phyloP scores from a whole-genome alignment of 2,113 vertebrate species.

The Pipra filicauda region DNA sequence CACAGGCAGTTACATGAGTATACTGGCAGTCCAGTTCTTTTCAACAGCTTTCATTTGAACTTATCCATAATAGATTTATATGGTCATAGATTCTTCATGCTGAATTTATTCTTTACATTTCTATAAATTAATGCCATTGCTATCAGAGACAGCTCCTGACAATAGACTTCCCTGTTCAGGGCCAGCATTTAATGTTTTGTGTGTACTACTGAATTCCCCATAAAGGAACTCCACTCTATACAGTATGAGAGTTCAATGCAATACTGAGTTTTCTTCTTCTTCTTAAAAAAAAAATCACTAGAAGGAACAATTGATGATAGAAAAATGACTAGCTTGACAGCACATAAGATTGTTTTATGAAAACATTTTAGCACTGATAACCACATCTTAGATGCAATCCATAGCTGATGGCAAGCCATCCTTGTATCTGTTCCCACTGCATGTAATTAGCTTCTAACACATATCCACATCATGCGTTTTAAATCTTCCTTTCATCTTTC shows the following conservation, averaged over 20 bases:
- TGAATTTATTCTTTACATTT: conserved; percentile 70
- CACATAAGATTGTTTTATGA: conserved; percentile 68
- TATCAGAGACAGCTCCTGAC: conserved; percentile 39
- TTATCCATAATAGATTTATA: conserved; percentile 63
- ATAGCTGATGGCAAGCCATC: conserved; percentile 45
- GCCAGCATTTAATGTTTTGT: conserved; percentile 52
- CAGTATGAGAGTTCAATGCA: conserved; percentile 12
- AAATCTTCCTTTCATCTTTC: conserved; percentile 70
- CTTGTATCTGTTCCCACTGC: conserved; percentile 39
- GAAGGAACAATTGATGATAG: conserved; percentile 58
- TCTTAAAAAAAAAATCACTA: background rate
- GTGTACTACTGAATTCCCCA: conserved; percentile 14
- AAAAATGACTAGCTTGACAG: conserved; percentile 67
- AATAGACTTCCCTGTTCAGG: conserved; percentile 12
- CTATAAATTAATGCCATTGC: conserved; percentile 67
- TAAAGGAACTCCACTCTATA: background rate
- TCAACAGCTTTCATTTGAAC: conserved; percentile 53
- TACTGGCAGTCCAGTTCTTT: conserved; percentile 59
- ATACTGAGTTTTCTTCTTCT: background rate
- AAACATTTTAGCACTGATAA: conserved; percentile 68
- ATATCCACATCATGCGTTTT: conserved; percentile 51
- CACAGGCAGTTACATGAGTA: conserved; percentile 17
- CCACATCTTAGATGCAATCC: conserved; percentile 53
- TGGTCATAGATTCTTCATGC: conserved; percentile 37
- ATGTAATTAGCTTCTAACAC: conserved; percentile 62